phyloP scores from a whole-genome alignment of 2,113 vertebrate species.

The Toxostoma redivivum region DNA sequence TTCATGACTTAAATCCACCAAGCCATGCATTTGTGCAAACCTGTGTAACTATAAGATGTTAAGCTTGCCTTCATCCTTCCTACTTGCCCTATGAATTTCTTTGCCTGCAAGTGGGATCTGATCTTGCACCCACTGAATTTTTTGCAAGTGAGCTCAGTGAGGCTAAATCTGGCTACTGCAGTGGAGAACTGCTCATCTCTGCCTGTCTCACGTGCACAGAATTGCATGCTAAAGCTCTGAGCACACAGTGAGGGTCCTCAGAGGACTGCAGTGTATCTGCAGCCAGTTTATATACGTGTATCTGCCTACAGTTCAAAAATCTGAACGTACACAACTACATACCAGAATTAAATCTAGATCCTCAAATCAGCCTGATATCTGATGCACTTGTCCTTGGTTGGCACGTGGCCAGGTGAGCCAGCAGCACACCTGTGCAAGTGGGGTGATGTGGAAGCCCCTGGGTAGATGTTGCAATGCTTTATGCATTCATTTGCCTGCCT shows the following conservation, averaged over 20 bases:
- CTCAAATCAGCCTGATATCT: background rate
- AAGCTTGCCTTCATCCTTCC: background rate
- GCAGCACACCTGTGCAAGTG: background rate
- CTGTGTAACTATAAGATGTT: background rate
- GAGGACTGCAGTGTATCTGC: background rate
- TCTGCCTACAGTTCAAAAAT: background rate
- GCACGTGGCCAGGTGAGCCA: background rate
- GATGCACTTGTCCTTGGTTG: background rate
- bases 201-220: background rate
- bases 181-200: background rate
- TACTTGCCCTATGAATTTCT: background rate
- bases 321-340: background rate
- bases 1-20: background rate
- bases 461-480: background rate
- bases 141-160: background rate
- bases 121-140: slow-evolving; percentile 18
- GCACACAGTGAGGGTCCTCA: background rate
- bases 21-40: background rate
- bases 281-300: background rate
- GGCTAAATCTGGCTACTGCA: background rate
- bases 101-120: background rate
- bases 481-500: background rate
- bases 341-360: background rate
- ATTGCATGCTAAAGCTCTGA: background rate
- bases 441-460: background rate